Conservation (phyloP, 2,113 vertebrate genomes). For the Nyctibius bracteatus region DNA sequence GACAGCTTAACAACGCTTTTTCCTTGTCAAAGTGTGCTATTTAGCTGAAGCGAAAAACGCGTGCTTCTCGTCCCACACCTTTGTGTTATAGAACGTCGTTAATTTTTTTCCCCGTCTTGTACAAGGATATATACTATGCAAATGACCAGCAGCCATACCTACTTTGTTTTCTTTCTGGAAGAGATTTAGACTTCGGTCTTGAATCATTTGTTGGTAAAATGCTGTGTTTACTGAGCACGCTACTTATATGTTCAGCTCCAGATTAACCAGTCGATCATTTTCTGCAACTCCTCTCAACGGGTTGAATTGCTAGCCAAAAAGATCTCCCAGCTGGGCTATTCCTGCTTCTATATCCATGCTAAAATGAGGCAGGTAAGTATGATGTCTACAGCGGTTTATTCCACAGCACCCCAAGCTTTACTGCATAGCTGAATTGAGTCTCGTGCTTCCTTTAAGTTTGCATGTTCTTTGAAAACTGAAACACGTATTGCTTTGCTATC, state of each 20-base stretch:
- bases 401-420: neutral
- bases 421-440: neutral
- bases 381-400: neutral
- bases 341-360: conserved; percentile 99
- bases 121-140: neutral
- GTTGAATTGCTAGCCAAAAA: conserved; percentile 99
- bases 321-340: conserved; percentile 98
- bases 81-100: neutral
- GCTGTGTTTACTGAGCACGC: neutral
- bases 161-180: neutral
- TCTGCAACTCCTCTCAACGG: conserved; percentile 99
- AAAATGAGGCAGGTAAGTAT: conserved; percentile 98
- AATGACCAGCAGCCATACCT: neutral
- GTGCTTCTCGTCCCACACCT: neutral
- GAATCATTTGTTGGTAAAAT: neutral
- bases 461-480: neutral
- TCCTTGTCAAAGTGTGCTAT: neutral
- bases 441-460: neutral
- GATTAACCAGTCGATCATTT: conserved; percentile 99
- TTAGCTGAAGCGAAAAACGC: neutral
- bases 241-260: conserved; percentile 82
- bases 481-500: neutral
- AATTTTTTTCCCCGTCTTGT: neutral
- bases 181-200: neutral
- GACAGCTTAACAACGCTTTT: neutral